Evolutionary conservation across 2,888 invertebrate genomes (phyloP).

Genomic region (Hirtodrosophila confusa): DNA sequence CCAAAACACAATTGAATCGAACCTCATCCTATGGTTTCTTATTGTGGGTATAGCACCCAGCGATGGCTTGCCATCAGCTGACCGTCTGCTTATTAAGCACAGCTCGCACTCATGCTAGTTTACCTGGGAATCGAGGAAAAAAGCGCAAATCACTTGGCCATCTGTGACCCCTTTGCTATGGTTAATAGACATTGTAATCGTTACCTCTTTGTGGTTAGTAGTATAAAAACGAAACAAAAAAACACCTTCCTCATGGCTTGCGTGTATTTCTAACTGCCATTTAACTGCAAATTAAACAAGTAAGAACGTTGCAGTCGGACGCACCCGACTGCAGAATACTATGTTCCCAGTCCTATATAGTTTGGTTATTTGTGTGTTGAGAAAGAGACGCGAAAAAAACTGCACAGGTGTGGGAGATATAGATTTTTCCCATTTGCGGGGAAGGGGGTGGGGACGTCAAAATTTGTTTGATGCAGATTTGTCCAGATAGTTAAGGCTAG

Average conservation of each 20-base stretch:
- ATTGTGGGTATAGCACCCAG: constrained; percentile 22
- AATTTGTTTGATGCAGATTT: too few species aligned
- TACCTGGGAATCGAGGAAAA: constrained; percentile 1
- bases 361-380: too few species aligned
- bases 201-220: constrained; percentile 55
- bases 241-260: constrained; percentile 41
- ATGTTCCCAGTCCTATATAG: too few species aligned
- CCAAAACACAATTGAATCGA: constrained; percentile 1
- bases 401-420: too few species aligned
- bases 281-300: constrained; percentile 61
- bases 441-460: too few species aligned
- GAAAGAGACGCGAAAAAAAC: too few species aligned
- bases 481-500: too few species aligned
- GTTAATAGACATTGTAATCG: constrained; percentile 57
- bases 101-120: constrained; percentile 1
- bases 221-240: constrained; percentile 10
- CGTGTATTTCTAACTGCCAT: constrained; percentile 56
- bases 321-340: too few species aligned
- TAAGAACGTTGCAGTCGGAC: too few species aligned
- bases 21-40: constrained; percentile 37
- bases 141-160: constrained; percentile 39
- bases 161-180: constrained; percentile 50
- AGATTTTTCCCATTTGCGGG: too few species aligned
- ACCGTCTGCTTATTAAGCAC: too few species aligned
- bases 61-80: constrained; percentile 16